These are phyloP conservation scores for Chymomyza procnemis DNA, from an alignment of 2,888 invertebrate species.

Conservation along the genomic window DNA sequence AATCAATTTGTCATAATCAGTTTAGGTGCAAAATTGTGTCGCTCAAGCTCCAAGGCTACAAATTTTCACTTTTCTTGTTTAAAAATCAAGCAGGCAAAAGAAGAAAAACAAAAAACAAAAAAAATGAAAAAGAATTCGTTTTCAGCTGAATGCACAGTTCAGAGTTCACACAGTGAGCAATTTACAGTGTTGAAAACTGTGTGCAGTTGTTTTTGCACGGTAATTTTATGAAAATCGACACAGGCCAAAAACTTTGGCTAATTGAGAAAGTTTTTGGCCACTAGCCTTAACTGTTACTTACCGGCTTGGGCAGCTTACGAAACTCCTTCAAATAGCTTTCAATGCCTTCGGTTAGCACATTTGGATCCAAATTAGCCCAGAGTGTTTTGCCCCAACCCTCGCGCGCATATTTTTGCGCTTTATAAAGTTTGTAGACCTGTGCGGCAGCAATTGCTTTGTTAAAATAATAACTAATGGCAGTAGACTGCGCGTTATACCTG, in stretches of 20 bases:
- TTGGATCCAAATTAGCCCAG: constrained; percentile 92
- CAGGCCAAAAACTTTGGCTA: constrained; percentile 61
- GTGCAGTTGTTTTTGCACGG: constrained; percentile 48
- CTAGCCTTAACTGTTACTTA: constrained; percentile 74
- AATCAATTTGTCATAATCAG: constrained; percentile 76
- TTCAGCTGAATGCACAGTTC: constrained; percentile 14
- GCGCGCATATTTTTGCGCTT: constrained; percentile 86
- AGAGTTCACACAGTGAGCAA: constrained; percentile 15
- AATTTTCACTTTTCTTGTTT: constrained; percentile 55
- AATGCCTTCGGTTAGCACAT: constrained; percentile 90
- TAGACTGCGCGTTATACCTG: constrained; percentile 73
- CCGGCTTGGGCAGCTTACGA: constrained; percentile 84
- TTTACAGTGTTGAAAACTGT: constrained; percentile 27
- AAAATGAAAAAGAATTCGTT: constrained; percentile 13
- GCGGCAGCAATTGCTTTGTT: neutral
- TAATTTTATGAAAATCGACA: constrained; percentile 58
- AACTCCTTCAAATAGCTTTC: constrained; percentile 90
- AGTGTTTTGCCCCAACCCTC: constrained; percentile 91
- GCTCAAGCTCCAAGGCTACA: constrained; percentile 32
- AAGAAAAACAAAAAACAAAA: constrained; percentile 12
- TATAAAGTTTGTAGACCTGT: constrained; percentile 86
- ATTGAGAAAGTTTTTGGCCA: constrained; percentile 56
- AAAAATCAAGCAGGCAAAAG: constrained; percentile 7
- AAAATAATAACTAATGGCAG: neutral
- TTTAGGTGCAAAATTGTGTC: constrained; percentile 68